Evolutionary conservation across 2,113 vertebrate species (phyloP).

Genomic region (Bos javanicus): DNA sequence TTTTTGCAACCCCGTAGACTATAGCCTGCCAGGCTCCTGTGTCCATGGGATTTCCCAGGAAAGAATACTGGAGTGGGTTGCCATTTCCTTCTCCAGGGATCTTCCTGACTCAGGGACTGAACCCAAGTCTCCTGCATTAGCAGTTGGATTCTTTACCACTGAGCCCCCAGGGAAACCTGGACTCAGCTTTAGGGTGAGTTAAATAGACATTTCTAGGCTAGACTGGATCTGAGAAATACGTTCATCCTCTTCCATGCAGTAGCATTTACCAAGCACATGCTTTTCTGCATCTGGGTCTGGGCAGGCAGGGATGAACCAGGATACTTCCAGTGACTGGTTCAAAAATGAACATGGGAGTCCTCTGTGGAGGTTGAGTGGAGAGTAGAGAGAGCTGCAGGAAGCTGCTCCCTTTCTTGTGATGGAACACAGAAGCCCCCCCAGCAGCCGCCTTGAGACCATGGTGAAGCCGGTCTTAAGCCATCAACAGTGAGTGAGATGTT

Average conservation of each 20-base stretch:
- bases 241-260: background rate
- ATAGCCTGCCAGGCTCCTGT: background rate
- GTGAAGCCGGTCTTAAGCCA: background rate
- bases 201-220: background rate
- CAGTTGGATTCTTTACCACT: background rate
- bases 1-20: accelerated
- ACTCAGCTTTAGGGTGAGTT: background rate
- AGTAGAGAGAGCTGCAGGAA: background rate
- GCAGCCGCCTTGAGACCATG: background rate
- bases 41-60: background rate
- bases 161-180: background rate
- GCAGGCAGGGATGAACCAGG: background rate
- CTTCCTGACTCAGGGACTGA: background rate
- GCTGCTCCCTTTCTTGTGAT: background rate
- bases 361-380: background rate
- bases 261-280: background rate
- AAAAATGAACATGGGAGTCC: accelerated
- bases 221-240: no score
- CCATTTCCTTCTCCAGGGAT: background rate
- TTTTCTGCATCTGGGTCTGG: background rate
- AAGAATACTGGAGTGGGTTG: background rate
- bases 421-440: background rate
- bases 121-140: background rate
- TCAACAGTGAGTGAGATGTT: accelerated
- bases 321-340: background rate